Evolutionary conservation across 2,113 vertebrate genomes (phyloP).

Genomic region (Ailuropoda melanoleuca): DNA sequence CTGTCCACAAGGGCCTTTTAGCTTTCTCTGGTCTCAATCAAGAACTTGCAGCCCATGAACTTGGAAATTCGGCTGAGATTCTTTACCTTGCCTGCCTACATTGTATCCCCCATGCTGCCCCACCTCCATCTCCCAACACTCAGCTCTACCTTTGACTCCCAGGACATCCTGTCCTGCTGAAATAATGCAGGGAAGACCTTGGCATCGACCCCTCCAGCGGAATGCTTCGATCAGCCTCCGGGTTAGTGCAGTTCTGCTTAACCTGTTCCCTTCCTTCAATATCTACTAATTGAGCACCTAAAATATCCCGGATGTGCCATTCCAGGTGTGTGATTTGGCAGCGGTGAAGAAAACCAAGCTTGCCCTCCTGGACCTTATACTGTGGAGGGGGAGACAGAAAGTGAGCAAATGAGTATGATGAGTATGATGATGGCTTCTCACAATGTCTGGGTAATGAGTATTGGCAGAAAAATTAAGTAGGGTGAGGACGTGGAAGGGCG

Average conservation of each 20-base stretch:
- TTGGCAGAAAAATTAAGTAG: not conserved
- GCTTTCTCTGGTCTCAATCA: not conserved
- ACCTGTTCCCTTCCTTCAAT: not conserved
- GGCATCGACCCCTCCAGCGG: not conserved
- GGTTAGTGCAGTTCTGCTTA: not conserved
- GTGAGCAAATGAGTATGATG: not conserved
- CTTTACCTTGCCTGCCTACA: not conserved
- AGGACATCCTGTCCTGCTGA: not conserved
- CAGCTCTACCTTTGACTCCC: not conserved
- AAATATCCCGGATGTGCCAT: rapidly evolving
- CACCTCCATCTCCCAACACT: not conserved
- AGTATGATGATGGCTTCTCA: not conserved
- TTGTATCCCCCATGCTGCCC: rapidly evolving
- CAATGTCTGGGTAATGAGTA: not conserved
- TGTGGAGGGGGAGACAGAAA: not conserved
- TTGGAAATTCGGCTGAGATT: not conserved
- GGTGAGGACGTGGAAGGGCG: not conserved
- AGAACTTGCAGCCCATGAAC: not conserved
- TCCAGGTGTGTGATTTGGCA: not conserved
- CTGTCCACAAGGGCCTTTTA: not conserved
- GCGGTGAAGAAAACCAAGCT: not conserved
- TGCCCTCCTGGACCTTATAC: not conserved
- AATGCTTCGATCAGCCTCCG: not conserved
- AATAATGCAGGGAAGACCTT: not conserved
- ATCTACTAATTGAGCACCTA: not conserved